Base-by-base conservation (phyloP, 2,113 vertebrate species). In the Microtus pennsylvanicus region DNA sequence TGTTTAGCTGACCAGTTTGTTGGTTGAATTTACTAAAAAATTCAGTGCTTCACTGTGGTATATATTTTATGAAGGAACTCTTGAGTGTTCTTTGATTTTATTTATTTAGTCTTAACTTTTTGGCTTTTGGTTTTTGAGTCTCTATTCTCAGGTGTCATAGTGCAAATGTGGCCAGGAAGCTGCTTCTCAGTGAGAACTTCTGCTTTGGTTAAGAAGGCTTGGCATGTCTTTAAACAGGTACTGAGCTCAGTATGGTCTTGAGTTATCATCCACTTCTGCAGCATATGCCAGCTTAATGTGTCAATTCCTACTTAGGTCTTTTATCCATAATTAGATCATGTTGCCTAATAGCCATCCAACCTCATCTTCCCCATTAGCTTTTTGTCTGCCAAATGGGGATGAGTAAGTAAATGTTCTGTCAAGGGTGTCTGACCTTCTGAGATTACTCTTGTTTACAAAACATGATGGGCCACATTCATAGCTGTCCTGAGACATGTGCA, bases 131-230 rank as follows among this genome's bases (percentile, higher is more conserved):
- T 58, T 47, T 96, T 95, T 96, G 38, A 81, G 91, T 95, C 81
- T 93, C 89, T 7, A 30, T 5, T 87, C 8, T 94, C 70, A 78
- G n/a, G 75, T 87, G n/a, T 88, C 38, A 89, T 92, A 92, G 28
- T 26, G 9, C 76, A 83, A 26, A 26, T 78, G 52, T 67, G 21
- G 75, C 3, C 1, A 26, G n/a, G n/a, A 82, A 89, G 33, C 72
- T 94, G 45, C 19, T 77, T 95, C 93, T 87, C 61, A 55, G 8
- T 90, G 74, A 91, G 24, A 93, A 42, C 38, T 55, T 96, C 30
- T 95, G 28, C 86, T 70, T 96, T 91, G 61, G 87, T 89, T 90
- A 65, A 58, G 96, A 93, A 96, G 70, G 42, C 42, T 80, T 89
- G 61, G 63, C n/a, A 55, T 92, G 55, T 88, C 10, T 92, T 96